phyloP scores from a whole-genome alignment of 2,797 vertebrate genomes.

The Enteromius fasciolatus region DNA sequence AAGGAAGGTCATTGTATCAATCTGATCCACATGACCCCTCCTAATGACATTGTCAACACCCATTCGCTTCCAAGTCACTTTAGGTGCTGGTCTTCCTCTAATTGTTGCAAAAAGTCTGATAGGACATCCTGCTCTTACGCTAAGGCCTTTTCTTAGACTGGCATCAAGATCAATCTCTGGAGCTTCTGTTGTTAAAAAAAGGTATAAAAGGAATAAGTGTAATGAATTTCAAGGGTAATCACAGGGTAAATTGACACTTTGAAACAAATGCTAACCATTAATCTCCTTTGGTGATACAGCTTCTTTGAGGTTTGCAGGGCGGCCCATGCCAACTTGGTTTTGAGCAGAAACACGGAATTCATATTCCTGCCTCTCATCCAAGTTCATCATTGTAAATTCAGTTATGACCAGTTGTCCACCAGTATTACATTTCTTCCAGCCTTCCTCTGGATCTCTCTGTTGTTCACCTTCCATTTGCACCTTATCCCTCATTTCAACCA shows the following conservation, averaged over 20 bases:
- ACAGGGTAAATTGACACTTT: constrained; percentile 10
- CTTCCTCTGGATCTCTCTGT: constrained; percentile 80
- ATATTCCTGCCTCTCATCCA: constrained; percentile 92
- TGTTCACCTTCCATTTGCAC: constrained; percentile 77
- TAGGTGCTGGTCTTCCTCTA: constrained; percentile 94
- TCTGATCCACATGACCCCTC: constrained; percentile 93
- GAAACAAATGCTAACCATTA: constrained; percentile 78
- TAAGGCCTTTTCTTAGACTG: constrained; percentile 92
- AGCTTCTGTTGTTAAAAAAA: constrained; percentile 81
- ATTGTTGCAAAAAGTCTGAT: constrained; percentile 95
- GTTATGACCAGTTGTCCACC: constrained; percentile 88
- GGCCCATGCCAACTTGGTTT: constrained; percentile 96
- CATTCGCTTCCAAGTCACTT: constrained; percentile 93
- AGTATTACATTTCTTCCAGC: constrained; percentile 94
- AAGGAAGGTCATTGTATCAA: constrained; percentile 98
- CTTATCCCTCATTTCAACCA: constrained; percentile 93
- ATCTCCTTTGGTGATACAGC: constrained; percentile 93
- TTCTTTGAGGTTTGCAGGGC: constrained; percentile 93
- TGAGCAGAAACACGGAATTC: constrained; percentile 96
- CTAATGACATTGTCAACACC: constrained; percentile 95
- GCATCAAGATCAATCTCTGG: constrained; percentile 98
- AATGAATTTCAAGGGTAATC: not conserved
- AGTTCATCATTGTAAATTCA: constrained; percentile 89
- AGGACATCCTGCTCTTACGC: constrained; percentile 94
- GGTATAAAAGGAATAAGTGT: constrained; percentile 49